Base-by-base conservation (phyloP, 2,797 vertebrate species). In the Pseudochirops corinnae region DNA sequence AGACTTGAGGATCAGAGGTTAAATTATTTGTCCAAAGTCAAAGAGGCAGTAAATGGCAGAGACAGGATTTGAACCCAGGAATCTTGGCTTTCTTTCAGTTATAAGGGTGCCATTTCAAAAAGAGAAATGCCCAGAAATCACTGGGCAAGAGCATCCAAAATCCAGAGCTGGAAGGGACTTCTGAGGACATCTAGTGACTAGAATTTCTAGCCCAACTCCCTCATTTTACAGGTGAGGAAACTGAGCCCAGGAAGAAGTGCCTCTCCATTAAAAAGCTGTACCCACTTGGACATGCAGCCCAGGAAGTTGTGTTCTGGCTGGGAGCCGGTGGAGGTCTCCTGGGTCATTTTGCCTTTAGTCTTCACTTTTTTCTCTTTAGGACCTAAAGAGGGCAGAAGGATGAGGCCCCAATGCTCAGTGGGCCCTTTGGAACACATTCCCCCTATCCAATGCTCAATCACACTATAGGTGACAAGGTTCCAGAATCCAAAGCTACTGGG, bases 261-360 rank as follows among this genome's bases (percentile, higher is more conserved):
- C 52, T 9, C 50, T 6, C 55, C 13, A 39, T 31, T 52, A 53
- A 9, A 14, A 39, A 31, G 92, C 14, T 13, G 46, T 50, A 95
- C 99, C 98, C 98, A 99, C 99, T 99, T 99, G 94, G 99, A 99
- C 99, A 99, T 99, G 99, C 99, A 99, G 95, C 99, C 99, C 0
- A 99, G 99, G 98, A 99, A 99, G 98, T 99, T 99, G 0, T 99
- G 99, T 97, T 99, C 99, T 0, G 99, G 97, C 5, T 99, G 98
- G 11, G 99, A 98, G 0, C 99, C 99, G 0, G 39, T 90, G 0
- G 97, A 16, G 2, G 98, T 31, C 93, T 98, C 98, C 92, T 98
- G 99, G 18, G 33, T 96, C 53, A 98, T 98, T 98, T 99, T 99
- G 74, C 98, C 98, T 97, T 99, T 99, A 0, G 94, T 98, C 98